Percentiles rank a stretch among this genome's conserved stretches.
Evolutionary conservation across 2,113 vertebrate species (phyloP).

Genomic region (Clarias macrocephalus): DNA sequence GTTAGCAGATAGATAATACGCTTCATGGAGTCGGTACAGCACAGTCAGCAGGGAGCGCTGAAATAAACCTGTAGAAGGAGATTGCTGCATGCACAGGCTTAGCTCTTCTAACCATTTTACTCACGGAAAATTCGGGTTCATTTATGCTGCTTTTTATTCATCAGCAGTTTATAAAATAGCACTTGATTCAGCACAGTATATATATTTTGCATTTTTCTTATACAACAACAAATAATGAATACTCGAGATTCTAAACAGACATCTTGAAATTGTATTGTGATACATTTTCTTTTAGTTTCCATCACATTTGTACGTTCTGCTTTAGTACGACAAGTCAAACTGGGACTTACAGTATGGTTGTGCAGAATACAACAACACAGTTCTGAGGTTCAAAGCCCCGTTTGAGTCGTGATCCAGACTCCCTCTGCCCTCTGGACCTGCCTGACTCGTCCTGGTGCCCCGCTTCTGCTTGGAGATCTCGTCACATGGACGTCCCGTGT

Average conservation of each 20-base stretch:
- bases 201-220: not conserved
- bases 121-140: not conserved
- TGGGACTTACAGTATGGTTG: too few species aligned
- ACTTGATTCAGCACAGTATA: not conserved
- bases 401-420: too few species aligned
- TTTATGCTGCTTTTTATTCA: not conserved
- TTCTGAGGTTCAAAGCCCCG: too few species aligned
- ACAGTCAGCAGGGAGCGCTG: constrained; percentile 15
- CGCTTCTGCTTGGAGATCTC: too few species aligned
- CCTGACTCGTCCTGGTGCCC: too few species aligned
- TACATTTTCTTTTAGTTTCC: too few species aligned
- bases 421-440: too few species aligned
- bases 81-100: not conserved
- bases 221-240: not conserved
- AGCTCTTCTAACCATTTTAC: not conserved
- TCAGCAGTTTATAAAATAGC: not conserved
- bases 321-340: too few species aligned
- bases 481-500: too few species aligned
- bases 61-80: not conserved
- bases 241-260: not conserved
- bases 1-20: constrained; percentile 17
- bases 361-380: too few species aligned
- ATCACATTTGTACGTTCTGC: too few species aligned
- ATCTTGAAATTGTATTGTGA: not conserved
- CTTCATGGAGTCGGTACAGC: constrained; percentile 1